Conservation (phyloP, 2,888 invertebrate species). For the Bellardia pandia region DNA sequence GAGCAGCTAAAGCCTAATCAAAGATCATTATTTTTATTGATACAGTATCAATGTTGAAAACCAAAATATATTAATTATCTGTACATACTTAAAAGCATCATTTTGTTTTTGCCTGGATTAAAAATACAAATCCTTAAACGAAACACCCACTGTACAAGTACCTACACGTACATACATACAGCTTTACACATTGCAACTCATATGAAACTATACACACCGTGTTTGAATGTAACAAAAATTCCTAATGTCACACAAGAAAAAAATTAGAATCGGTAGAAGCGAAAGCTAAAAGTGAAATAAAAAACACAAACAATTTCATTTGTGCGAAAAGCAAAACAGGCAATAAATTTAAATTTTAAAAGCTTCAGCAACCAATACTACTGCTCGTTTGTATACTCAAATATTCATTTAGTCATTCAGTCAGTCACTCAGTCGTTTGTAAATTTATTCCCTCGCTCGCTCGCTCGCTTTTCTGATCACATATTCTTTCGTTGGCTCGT, state of each 20-base stretch:
- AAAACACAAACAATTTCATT: constrained; percentile 24
- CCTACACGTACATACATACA: neutral
- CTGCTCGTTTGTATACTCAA: neutral
- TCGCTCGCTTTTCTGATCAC: neutral
- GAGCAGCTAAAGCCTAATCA: no score
- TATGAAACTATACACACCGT: neutral
- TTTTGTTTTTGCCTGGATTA: no score
- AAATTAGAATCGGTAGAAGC: neutral
- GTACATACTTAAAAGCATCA: no score
- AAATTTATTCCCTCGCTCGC: neutral
- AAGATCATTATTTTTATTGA: no score
- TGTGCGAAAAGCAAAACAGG: constrained; percentile 14
- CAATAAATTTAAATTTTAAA: constrained; percentile 50
- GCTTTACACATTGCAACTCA: neutral
- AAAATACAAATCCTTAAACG: no score
- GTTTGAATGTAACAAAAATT: neutral
- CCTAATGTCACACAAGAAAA: constrained; percentile 22
- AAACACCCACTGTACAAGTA: neutral
- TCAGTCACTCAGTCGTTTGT: constrained; percentile 2
- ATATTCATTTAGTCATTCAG: neutral
- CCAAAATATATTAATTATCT: no score
- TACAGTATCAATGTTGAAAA: no score
- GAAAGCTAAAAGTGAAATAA: constrained; percentile 34
- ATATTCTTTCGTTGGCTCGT: neutral
- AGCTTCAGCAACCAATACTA: constrained; percentile 29